phyloP scores from a whole-genome alignment of 2,113 vertebrate species.

The Phalacrocorax brasilianus region DNA sequence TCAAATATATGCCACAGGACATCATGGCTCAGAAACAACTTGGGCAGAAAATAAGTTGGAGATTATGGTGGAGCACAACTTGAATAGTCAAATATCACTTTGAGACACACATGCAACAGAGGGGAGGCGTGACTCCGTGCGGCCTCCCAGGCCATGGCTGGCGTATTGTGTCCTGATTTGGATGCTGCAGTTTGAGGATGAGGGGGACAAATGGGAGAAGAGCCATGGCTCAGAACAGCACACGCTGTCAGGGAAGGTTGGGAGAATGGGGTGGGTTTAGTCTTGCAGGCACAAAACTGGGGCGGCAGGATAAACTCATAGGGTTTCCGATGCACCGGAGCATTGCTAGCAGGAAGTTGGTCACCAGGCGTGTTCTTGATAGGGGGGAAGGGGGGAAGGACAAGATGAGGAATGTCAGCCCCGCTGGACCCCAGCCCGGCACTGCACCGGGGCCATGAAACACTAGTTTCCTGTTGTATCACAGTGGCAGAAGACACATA shows the following conservation, averaged over 20 bases:
- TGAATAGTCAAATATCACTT: not conserved
- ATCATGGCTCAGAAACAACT: not conserved
- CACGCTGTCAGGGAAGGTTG: rapidly evolving
- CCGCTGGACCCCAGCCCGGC: too few species aligned
- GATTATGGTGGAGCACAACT: not conserved
- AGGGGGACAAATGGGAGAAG: not conserved
- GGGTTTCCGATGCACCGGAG: rapidly evolving
- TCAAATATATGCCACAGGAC: not conserved
- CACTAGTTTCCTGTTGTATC: not conserved
- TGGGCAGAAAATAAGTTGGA: not conserved
- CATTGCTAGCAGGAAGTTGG: not conserved
- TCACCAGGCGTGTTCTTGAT: not conserved
- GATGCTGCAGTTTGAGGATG: rapidly evolving
- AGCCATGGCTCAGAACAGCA: not conserved
- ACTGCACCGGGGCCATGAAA: not conserved
- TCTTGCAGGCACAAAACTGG: not conserved
- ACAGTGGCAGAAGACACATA: not conserved
- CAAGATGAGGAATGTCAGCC: not conserved
- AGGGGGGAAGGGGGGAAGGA: not conserved
- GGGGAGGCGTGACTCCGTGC: not conserved
- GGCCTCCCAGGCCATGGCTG: not conserved
- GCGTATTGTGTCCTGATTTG: rapidly evolving
- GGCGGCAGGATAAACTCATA: not conserved
- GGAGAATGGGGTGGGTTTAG: not conserved
- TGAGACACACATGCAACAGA: not conserved